Evolutionary conservation across 2,888 invertebrate genomes (phyloP).

Genomic region (Pollenia labialis): DNA sequence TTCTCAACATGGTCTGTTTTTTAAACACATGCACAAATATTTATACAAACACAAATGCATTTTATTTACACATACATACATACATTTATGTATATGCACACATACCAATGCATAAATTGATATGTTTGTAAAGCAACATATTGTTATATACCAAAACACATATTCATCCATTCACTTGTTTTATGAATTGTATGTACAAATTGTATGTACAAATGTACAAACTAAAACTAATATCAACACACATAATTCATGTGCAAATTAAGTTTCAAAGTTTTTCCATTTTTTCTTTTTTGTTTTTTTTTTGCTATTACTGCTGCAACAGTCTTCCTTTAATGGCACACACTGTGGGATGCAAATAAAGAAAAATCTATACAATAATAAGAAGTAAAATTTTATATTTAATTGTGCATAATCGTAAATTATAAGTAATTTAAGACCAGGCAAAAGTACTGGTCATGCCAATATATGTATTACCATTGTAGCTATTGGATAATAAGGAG

Average conservation of each 20-base stretch:
- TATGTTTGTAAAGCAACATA: conserved; percentile 13
- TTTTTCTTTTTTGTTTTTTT: conserved; percentile 1
- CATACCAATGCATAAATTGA: background rate
- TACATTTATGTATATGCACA: background rate
- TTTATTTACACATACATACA: background rate
- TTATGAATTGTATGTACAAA: background rate
- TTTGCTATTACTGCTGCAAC: conserved; percentile 6
- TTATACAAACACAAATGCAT: background rate
- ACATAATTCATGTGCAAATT: conserved; percentile 71
- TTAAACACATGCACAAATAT: background rate
- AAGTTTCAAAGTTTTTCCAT: conserved; percentile 63
- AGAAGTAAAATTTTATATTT: too few species aligned
- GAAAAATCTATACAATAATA: too few species aligned
- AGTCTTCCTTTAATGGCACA: background rate
- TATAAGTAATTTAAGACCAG: too few species aligned
- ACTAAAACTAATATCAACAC: conserved; percentile 62
- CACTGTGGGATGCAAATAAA: background rate
- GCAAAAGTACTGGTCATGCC: too few species aligned
- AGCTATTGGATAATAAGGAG: too few species aligned
- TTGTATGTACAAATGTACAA: too few species aligned
- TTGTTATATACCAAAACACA: conserved; percentile 13
- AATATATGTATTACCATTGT: too few species aligned
- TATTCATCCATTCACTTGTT: background rate
- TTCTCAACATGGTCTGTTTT: background rate
- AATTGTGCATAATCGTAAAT: too few species aligned